phyloP scores from a whole-genome alignment of 1,140 invertebrate species.

The Zaprionus inermis region DNA sequence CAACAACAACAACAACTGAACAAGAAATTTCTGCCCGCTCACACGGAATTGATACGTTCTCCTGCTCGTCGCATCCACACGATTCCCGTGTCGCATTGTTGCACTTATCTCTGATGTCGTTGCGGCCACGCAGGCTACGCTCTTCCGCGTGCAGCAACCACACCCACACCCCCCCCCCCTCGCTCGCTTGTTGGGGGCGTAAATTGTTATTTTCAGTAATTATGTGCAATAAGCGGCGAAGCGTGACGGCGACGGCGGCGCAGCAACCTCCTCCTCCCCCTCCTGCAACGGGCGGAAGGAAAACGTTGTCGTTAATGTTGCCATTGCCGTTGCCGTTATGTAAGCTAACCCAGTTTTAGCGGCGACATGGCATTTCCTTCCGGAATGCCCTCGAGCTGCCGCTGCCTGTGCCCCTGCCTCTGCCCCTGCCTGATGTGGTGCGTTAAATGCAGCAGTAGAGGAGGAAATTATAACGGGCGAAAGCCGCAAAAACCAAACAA shows the following conservation, averaged over 20 bases:
- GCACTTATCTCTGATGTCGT: constrained; percentile 71
- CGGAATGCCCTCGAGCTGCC: constrained; percentile 48
- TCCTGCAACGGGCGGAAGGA: constrained; percentile 52
- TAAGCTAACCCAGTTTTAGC: constrained; percentile 81
- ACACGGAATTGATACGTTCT: constrained; percentile 78
- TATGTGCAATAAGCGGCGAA: constrained; percentile 79
- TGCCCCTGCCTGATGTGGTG: constrained; percentile 31
- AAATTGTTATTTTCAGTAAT: constrained; percentile 82
- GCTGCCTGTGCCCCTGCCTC: not conserved
- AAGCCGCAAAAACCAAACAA: constrained; percentile 32
- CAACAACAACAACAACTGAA: constrained; percentile 57
- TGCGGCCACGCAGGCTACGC: constrained; percentile 58
- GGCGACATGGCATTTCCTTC: constrained; percentile 80
- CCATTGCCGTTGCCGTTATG: constrained; percentile 63
- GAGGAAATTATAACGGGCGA: constrained; percentile 6
- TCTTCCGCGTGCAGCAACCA: not conserved
- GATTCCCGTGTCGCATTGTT: constrained; percentile 54
- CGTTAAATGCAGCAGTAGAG: constrained; percentile 67
- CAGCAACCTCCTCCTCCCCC: not conserved
- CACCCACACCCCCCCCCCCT: no score
- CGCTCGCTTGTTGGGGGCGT: constrained; percentile 42
- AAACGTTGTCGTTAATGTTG: constrained; percentile 80
- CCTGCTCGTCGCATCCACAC: constrained; percentile 22
- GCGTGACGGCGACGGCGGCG: constrained; percentile 43
- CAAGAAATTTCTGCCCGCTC: constrained; percentile 60